These are phyloP conservation scores for Oxycera nigricornis DNA, from an alignment of 2,888 invertebrate species.

Conservation along the genomic window DNA sequence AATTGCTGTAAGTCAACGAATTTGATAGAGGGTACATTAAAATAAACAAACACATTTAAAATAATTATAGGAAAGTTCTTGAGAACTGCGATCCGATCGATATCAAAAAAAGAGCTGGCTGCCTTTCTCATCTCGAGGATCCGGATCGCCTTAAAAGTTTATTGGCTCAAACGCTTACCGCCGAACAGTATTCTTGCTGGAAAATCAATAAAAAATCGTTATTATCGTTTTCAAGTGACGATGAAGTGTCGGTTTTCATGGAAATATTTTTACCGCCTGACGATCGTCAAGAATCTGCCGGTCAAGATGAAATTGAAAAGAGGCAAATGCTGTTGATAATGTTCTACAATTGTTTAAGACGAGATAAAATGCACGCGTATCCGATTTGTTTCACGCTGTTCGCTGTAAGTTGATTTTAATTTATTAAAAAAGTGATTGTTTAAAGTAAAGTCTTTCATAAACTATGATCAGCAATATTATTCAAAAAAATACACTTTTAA, in stretches of 20 bases:
- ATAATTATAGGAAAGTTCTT: slow-evolving; percentile 67
- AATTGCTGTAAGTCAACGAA: slow-evolving; percentile 69
- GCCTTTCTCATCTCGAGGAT: slow-evolving; percentile 85
- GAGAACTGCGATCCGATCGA: slow-evolving; percentile 75
- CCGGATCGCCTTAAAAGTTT: slow-evolving; percentile 80
- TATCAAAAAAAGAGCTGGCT: slow-evolving; percentile 89
- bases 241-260: slow-evolving; percentile 73
- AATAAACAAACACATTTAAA: slow-evolving; percentile 43
- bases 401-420: slow-evolving; percentile 65
- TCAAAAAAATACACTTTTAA: too few relatives aligned
- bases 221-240: slow-evolving; percentile 78
- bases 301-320: slow-evolving; percentile 64
- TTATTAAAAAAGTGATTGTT: too few relatives aligned
- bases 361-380: slow-evolving; percentile 78
- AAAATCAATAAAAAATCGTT: slow-evolving; percentile 68
- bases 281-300: slow-evolving; percentile 52
- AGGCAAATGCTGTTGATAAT: slow-evolving; percentile 71
- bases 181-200: slow-evolving; percentile 66
- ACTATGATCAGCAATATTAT: too few relatives aligned
- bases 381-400: slow-evolving; percentile 75
- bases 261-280: slow-evolving; percentile 68
- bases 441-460: too few relatives aligned
- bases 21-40: not conserved
- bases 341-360: slow-evolving; percentile 81
- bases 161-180: slow-evolving; percentile 79